Conservation (phyloP, 2,797 vertebrate genomes). For the Cyprinodon diabolis region DNA sequence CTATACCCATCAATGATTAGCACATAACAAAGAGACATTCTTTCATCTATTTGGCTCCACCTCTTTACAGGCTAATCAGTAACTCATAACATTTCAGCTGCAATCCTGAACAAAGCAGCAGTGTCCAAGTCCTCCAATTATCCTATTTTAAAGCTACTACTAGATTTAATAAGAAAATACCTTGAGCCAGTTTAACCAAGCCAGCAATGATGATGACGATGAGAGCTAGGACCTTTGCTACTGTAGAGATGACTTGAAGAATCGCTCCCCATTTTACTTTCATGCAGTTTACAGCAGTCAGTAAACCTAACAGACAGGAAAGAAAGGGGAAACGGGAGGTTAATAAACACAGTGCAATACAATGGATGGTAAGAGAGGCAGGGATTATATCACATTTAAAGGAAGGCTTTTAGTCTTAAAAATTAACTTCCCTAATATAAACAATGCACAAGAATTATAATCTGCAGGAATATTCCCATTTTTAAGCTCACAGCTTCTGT, state of each 20-base stretch:
- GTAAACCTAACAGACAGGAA: constrained; percentile 66
- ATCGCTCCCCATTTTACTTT: constrained; percentile 88
- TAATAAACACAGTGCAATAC: neutral
- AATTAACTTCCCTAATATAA: no score
- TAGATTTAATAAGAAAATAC: constrained; percentile 46
- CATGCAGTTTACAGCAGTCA: constrained; percentile 85
- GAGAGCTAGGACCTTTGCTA: constrained; percentile 85
- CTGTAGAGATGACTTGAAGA: constrained; percentile 85
- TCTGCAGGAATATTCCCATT: neutral
- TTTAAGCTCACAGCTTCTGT: neutral
- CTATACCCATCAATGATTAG: neutral
- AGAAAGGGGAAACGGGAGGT: neutral
- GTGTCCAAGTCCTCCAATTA: neutral
- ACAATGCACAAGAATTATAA: neutral
- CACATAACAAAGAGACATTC: neutral
- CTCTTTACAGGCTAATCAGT: neutral
- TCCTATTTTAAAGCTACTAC: neutral
- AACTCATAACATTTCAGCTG: constrained; percentile 1
- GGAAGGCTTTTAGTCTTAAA: no score
- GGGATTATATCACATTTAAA: neutral
- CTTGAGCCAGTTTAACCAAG: constrained; percentile 80
- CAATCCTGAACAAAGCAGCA: neutral
- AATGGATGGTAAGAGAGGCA: neutral
- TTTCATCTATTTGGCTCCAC: neutral
- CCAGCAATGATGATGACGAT: constrained; percentile 85